phyloP scores from a whole-genome alignment of 2,797 vertebrate species.

The Cygnus olor region DNA sequence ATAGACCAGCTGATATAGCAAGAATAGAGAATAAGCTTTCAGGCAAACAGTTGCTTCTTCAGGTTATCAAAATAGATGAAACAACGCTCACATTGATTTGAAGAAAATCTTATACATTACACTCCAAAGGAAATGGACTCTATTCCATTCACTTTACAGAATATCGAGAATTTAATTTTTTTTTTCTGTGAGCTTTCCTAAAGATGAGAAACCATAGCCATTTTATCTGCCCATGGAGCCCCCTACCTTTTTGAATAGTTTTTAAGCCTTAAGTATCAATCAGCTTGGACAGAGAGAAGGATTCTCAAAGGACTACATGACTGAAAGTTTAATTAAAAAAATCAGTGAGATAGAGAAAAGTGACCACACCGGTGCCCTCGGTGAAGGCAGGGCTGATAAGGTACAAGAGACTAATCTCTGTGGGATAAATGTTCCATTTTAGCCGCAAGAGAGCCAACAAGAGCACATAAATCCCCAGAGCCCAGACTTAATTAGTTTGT shows the following conservation, averaged over 20 bases:
- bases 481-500: neutral
- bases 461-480: neutral
- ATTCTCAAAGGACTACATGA: neutral
- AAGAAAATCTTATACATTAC: constrained; percentile 16
- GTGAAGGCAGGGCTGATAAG: neutral
- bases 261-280: neutral
- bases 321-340: constrained; percentile 20
- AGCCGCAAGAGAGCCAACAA: neutral
- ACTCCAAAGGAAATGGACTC: constrained; percentile 28
- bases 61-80: constrained; percentile 29
- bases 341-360: neutral
- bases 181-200: neutral
- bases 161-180: neutral
- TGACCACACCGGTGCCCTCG: neutral
- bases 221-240: neutral
- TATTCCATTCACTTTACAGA: neutral
- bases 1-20: neutral
- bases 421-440: neutral
- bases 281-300: neutral
- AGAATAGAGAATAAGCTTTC: neutral
- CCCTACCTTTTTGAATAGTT: neutral
- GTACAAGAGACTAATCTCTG: neutral
- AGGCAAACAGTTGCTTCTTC: neutral
- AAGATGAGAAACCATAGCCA: neutral
- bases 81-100: neutral